These are phyloP conservation scores for Madoqua kirkii DNA, from an alignment of 2,113 vertebrate species.

Conservation along the genomic window DNA sequence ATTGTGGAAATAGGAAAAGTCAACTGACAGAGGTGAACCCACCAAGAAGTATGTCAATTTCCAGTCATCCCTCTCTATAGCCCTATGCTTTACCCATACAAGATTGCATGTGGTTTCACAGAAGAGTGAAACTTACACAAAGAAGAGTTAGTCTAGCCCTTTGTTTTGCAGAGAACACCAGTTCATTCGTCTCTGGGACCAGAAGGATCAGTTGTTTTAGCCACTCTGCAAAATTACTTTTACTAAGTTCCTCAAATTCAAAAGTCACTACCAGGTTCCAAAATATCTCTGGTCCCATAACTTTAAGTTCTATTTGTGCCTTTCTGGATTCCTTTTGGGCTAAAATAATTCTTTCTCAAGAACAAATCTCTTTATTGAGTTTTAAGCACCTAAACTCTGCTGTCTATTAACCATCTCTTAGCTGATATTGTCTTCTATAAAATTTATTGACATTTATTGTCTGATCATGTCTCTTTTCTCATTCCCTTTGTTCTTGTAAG, in stretches of 20 bases:
- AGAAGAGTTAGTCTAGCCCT: not conserved
- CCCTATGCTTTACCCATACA: not conserved
- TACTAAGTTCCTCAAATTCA: not conserved
- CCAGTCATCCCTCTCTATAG: not conserved
- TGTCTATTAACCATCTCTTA: not conserved
- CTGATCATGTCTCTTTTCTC: not conserved
- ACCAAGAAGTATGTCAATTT: not conserved
- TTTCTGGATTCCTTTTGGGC: not conserved
- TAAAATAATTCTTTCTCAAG: not conserved
- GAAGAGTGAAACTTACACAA: not conserved
- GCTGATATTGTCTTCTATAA: not conserved
- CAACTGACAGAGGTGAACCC: not conserved
- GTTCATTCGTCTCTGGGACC: not conserved
- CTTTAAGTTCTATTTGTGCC: not conserved
- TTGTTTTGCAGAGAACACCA: not conserved
- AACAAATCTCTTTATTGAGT: not conserved
- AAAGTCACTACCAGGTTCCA: not conserved
- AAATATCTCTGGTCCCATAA: not conserved
- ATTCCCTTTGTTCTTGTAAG: not conserved
- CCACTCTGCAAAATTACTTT: not conserved
- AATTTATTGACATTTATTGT: not conserved
- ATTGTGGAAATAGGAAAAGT: not conserved
- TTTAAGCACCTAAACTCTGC: not conserved
- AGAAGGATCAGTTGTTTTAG: not conserved
- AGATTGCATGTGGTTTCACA: not conserved